Evolutionary conservation across 2,888 invertebrate species (phyloP).

Genomic region (Xylota segnis): DNA sequence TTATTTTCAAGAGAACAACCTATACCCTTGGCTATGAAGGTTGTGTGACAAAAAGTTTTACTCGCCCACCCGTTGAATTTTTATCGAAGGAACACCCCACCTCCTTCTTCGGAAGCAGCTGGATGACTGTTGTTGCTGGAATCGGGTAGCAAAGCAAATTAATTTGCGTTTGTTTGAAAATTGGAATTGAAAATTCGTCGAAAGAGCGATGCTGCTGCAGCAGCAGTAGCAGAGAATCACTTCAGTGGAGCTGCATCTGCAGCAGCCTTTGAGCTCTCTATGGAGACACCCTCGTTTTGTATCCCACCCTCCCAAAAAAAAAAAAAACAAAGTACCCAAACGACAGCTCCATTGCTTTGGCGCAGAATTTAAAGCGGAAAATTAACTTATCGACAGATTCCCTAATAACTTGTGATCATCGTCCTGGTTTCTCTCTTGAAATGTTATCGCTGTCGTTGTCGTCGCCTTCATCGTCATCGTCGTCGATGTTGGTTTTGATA

Average conservation of each 20-base stretch:
- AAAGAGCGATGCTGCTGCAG: conserved; percentile 19
- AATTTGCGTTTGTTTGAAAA: conserved; percentile 76
- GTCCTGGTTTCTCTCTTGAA: conserved; percentile 33
- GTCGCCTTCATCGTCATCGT: conserved; percentile 17
- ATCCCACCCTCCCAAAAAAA: conserved; percentile 4
- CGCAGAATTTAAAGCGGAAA: conserved; percentile 71
- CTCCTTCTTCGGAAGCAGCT: conserved; percentile 15
- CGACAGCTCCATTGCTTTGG: conserved; percentile 50
- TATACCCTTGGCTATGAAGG: conserved; percentile 16
- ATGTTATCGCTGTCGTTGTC: neutral
- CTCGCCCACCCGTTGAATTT: conserved; percentile 1
- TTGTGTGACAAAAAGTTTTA: conserved; percentile 56
- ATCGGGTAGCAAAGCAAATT: conserved; percentile 71
- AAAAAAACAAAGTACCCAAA: conserved; percentile 7
- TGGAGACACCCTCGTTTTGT: neutral
- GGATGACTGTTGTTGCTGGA: conserved; percentile 59
- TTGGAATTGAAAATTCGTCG: conserved; percentile 69
- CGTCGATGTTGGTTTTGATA: conserved; percentile 40
- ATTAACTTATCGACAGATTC: conserved; percentile 77
- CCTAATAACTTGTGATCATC: conserved; percentile 73
- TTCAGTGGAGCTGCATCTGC: conserved; percentile 12
- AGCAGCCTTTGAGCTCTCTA: conserved; percentile 40
- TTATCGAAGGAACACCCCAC: no score
- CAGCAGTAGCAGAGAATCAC: conserved; percentile 37
- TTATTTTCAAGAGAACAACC: conserved; percentile 52